Evolutionary conservation across 2,797 vertebrate species (phyloP).

Genomic region (Silurus lanzhouensis): DNA sequence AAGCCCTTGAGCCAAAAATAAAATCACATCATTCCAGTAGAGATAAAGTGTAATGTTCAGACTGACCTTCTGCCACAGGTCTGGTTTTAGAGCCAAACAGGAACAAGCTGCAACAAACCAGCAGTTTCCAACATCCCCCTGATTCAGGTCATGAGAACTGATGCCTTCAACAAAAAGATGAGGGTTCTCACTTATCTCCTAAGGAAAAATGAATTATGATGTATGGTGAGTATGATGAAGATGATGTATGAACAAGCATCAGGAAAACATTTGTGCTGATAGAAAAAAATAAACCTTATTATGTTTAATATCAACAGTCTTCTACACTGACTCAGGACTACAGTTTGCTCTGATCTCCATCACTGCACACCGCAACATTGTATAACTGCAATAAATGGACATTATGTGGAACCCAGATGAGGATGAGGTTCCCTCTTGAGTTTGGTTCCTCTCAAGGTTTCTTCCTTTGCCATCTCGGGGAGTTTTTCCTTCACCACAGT

Average conservation of each 20-base stretch:
- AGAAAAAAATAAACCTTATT: too few species aligned
- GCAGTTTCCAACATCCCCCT: slow-evolving; percentile 95
- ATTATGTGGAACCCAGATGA: too few species aligned
- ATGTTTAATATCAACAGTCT: too few species aligned
- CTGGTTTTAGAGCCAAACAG: slow-evolving; percentile 85
- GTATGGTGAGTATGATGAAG: background rate
- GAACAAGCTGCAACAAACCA: slow-evolving; percentile 94
- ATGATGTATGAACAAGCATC: background rate
- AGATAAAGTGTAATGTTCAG: background rate
- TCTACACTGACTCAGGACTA: too few species aligned
- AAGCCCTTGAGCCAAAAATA: background rate
- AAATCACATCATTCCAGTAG: background rate
- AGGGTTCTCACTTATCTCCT: slow-evolving; percentile 90
- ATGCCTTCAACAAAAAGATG: slow-evolving; percentile 94
- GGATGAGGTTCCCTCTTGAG: too few species aligned
- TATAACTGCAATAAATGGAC: too few species aligned
- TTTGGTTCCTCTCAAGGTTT: too few species aligned
- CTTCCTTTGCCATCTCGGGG: too few species aligned
- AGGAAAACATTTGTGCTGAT: too few species aligned
- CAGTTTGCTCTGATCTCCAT: too few species aligned
- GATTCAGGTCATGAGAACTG: slow-evolving; percentile 94
- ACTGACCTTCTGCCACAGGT: slow-evolving; percentile 87
- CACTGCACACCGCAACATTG: too few species aligned
- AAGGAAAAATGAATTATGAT: background rate
- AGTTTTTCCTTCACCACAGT: too few species aligned